Conservation (phyloP, 2,113 vertebrate genomes). For the Vicugna pacos region DNA sequence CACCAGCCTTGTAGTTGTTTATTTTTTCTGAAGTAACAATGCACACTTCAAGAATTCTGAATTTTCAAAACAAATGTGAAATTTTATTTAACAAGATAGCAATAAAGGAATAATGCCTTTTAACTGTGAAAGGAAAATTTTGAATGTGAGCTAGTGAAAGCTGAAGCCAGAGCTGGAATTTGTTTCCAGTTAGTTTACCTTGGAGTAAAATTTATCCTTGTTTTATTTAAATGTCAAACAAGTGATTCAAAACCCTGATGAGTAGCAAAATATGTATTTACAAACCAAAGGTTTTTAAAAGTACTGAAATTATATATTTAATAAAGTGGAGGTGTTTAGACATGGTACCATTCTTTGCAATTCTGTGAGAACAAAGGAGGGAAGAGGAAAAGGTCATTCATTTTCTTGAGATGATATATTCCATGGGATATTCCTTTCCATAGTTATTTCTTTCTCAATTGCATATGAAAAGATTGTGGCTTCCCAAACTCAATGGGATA, state of each 20-base stretch:
- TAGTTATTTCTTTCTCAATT: constrained; percentile 27
- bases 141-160: background rate
- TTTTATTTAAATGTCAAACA: constrained; percentile 34
- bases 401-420: constrained; percentile 33
- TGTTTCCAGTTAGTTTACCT: constrained; percentile 16
- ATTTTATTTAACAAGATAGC: constrained; percentile 41
- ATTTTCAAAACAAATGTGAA: background rate
- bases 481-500: background rate
- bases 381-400: background rate
- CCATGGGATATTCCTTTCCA: background rate
- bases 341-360: background rate
- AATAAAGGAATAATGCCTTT: constrained; percentile 22
- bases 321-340: constrained; percentile 55
- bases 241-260: constrained; percentile 53
- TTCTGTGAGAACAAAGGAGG: background rate
- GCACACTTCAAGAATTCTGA: background rate
- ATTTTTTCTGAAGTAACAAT: constrained; percentile 29
- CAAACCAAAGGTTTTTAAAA: constrained; percentile 54
- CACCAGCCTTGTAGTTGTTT: background rate
- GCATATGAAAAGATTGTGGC: background rate
- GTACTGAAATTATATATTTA: constrained; percentile 60
- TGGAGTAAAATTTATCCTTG: constrained; percentile 46
- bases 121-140: constrained; percentile 23
- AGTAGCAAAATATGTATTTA: constrained; percentile 58
- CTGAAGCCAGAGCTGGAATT: constrained; percentile 11